Evolutionary conservation across 2,888 invertebrate species (phyloP).

Genomic region (Lithosia quadra): DNA sequence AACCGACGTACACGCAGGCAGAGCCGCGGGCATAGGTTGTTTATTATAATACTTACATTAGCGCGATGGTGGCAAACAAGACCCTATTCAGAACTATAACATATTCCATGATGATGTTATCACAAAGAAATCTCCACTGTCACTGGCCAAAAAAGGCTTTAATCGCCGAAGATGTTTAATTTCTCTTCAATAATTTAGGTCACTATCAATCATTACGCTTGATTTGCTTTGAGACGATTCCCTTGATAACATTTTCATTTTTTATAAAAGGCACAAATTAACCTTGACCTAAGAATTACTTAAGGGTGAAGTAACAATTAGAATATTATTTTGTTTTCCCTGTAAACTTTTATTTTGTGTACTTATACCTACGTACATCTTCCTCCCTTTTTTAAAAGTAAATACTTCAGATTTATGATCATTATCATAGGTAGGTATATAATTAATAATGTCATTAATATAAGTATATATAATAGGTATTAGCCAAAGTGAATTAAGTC

Average conservation of each 20-base stretch:
- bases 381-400: no score
- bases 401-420: no score
- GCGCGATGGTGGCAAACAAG: neutral
- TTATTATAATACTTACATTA: no score
- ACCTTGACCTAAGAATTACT: neutral
- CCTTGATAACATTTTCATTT: neutral
- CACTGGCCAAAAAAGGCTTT: neutral
- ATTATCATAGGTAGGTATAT: no score
- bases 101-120: neutral
- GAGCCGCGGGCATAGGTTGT: no score
- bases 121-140: neutral
- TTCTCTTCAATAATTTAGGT: neutral
- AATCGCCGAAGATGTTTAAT: neutral
- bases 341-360: no score
- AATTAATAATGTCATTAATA: no score
- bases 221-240: neutral
- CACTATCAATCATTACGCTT: neutral
- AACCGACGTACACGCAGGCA: no score
- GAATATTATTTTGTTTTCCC: no score
- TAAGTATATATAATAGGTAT: no score
- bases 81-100: neutral
- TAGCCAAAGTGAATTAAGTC: no score
- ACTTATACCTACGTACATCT: no score
- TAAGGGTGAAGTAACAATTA: neutral
- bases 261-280: neutral